These are phyloP conservation scores for Pithys albifrons DNA, from an alignment of 2,113 vertebrate genomes.

Conservation along the genomic window DNA sequence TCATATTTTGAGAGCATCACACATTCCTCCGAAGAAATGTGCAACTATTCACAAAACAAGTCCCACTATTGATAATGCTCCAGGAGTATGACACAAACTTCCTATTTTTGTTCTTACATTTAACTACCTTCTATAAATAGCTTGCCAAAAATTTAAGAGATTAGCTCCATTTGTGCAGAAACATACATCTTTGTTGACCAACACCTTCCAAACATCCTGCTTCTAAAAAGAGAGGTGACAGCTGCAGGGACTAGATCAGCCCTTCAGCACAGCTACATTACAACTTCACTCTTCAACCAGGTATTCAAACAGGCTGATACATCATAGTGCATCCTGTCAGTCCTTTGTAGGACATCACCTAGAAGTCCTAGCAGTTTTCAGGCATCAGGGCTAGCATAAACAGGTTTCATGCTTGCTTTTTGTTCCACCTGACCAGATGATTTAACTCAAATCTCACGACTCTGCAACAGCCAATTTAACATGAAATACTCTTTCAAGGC, in stretches of 20 bases:
- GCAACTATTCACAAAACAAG: neutral
- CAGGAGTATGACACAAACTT: neutral
- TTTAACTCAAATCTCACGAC: neutral
- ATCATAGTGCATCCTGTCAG: neutral
- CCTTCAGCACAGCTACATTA: neutral
- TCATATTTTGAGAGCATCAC: slow-evolving; percentile 33
- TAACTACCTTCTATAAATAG: neutral
- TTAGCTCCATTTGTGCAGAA: neutral
- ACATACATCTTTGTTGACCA: neutral
- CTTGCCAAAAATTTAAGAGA: neutral
- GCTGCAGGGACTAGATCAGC: neutral
- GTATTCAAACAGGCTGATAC: neutral
- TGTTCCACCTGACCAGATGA: neutral
- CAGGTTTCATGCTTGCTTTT: neutral
- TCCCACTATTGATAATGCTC: neutral
- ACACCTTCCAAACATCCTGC: neutral
- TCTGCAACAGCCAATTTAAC: neutral
- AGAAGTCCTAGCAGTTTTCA: neutral
- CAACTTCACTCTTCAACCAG: neutral
- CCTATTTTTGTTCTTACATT: neutral
- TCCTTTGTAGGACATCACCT: neutral
- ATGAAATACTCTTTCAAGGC: neutral
- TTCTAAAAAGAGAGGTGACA: neutral
- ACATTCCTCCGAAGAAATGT: neutral
- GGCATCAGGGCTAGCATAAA: neutral